Base-by-base conservation (phyloP, 1,140 invertebrate species). In the Drosophila equinoxialis region DNA sequence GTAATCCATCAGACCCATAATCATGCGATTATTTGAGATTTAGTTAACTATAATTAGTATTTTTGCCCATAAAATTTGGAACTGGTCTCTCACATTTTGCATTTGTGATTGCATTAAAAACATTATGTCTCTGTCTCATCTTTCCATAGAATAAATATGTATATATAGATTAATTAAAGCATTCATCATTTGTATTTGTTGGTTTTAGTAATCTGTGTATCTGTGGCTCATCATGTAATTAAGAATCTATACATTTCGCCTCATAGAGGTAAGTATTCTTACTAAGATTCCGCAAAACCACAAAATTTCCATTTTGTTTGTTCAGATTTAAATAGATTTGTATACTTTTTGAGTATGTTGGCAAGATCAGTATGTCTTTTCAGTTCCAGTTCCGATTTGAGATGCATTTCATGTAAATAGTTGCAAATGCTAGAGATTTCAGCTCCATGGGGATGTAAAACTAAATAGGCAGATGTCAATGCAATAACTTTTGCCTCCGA, bases 391-490 rank as follows among this genome's bases (percentile, higher is more conserved):
- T 51, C 45, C 17, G 96, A 94, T 39, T 79, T 79, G 2, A 62
- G 58, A 8, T 89, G 69, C 66, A 96, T 93, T 93, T 96, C 96
- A 90, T 95, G 95, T 59, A 97, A 93, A 92, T 97, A 97, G 4
- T 95, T 97, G 94, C 95, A 96, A 76, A 98, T 94, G 85, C 97
- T 96, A 91, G 96, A 96, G 3, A 97, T 94, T 66, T 95, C 96
- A 2, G 96, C 96, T 48, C 97, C 97, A 89, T 96, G 96, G 0
- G 97, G 97, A 93, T 98, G 97, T 51, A 98, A 95, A 90, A 97
- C 95, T 35, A 98, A 93, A 93, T 97, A 98, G 41, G 96, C 96
- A 14, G 96, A 95, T 57, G 97, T 95, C 42, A 98, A 93, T 71
- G 96, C 96, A 71, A 96, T 95, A n/a, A 96, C 91, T 84, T 94